These are phyloP conservation scores for Allygus modestus DNA, from an alignment of 2,888 invertebrate species.

Conservation along the genomic window DNA sequence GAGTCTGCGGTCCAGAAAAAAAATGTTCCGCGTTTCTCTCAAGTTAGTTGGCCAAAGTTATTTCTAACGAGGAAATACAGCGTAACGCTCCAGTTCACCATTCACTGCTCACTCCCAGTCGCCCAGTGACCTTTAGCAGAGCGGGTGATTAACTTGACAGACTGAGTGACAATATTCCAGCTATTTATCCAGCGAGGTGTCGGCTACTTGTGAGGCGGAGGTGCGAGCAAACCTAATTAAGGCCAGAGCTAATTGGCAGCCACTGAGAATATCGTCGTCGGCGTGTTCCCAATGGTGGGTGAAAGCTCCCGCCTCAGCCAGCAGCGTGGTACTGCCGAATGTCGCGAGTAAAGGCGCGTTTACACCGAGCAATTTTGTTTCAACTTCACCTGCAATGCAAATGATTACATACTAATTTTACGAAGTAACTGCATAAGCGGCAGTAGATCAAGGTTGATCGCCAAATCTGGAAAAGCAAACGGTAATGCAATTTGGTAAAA, in stretches of 20 bases:
- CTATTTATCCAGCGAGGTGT: conserved; percentile 21
- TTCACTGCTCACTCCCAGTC: neutral
- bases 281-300: conserved; percentile 39
- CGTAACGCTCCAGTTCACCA: neutral
- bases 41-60: neutral
- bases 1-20: no score
- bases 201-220: neutral
- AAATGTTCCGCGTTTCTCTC: neutral
- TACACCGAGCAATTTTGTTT: no score
- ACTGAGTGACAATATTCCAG: conserved; percentile 7
- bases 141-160: conserved; percentile 1
- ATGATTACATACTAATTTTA: no score
- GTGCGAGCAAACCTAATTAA: conserved; percentile 30
- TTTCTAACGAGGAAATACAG: neutral
- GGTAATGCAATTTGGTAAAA: no score
- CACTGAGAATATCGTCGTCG: conserved; percentile 29
- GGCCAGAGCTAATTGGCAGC: conserved; percentile 40
- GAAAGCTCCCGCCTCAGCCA: conserved; percentile 2
- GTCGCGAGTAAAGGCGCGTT: no score
- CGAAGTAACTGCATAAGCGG: no score
- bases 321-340: neutral
- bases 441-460: no score
- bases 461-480: no score
- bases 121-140: conserved; percentile 10
- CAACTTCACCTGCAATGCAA: no score